Base-by-base conservation (phyloP, 1,140 invertebrate genomes). In the Drosophila sucinea region DNA sequence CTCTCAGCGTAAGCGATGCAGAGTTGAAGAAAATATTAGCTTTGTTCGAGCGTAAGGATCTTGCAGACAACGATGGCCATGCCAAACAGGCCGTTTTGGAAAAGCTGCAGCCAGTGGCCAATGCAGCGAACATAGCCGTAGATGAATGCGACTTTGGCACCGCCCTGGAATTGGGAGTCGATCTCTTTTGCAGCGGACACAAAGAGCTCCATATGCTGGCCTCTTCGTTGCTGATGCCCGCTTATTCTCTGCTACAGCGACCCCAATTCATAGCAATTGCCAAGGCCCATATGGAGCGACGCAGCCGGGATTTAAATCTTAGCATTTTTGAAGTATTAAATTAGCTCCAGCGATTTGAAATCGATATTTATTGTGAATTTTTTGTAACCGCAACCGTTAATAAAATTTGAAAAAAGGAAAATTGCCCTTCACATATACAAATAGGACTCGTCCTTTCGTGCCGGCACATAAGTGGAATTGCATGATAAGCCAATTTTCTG, bases 91-190 rank as follows among this genome's bases (percentile, higher is more conserved):
- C 82, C 77, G 92, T 93, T 71, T 93, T 95, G 70, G 94, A 93
- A 66, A 93, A 95, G 6, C 90, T 98, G 3, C 95, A 98, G 76
- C 95, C 96, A 77, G 92, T 97, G 6, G 94, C 97, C 30, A 97
- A 95, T 40, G 95, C 94, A 2, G 86, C 90, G 0, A 84, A 57
- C 32, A 91, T 90, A 38, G 91, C 98, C 1, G 96, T 96, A 71
- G 98, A 99, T 92, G 98, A 99, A 92, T 97, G 96, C 91, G 98
- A 99, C 92, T 98, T 98, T 93, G 98, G 98, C 1, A 97, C 62
- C 58, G 96, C 97, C 4, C 87, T 99, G 1, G 98, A 99, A 92
- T 92, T 98, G 30, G 98, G 97, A 0, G 94, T 98, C 38, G 95
- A 98, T 92, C 91, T 98, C 17, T 97, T 99, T 86, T 95, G 94